Evolutionary conservation across 2,113 vertebrate species (phyloP).

Genomic region (Danio rerio): GRCz12tu NC_133191.1:23159501-23160000

Average conservation of each 20-base stretch:
- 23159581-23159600: slow-evolving; percentile 56
- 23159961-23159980: too few species aligned
- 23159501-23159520: slow-evolving; percentile 68
- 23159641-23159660: not conserved
- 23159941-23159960: not conserved
- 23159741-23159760: not conserved
- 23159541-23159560: slow-evolving; percentile 62
- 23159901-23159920: not conserved
- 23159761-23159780: not conserved
- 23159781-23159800: not conserved
- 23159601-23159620: not conserved
- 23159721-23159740: too few species aligned
- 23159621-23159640: not conserved
- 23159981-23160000: not conserved
- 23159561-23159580: slow-evolving; percentile 66
- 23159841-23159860: slow-evolving; percentile 39
- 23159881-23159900: slow-evolving; percentile 53
- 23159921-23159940: not conserved
- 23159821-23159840: slow-evolving; percentile 20
- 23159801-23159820: slow-evolving; percentile 49
- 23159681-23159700: not conserved
- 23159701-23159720: slow-evolving; percentile 2
- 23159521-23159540: slow-evolving; percentile 66
- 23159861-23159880: slow-evolving; percentile 49
- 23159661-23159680: not conserved